Evolutionary conservation across 2,797 vertebrate species (phyloP), one percentile per base, ranked within the genome.

Genomic region (Nannoperca australis): DNA sequence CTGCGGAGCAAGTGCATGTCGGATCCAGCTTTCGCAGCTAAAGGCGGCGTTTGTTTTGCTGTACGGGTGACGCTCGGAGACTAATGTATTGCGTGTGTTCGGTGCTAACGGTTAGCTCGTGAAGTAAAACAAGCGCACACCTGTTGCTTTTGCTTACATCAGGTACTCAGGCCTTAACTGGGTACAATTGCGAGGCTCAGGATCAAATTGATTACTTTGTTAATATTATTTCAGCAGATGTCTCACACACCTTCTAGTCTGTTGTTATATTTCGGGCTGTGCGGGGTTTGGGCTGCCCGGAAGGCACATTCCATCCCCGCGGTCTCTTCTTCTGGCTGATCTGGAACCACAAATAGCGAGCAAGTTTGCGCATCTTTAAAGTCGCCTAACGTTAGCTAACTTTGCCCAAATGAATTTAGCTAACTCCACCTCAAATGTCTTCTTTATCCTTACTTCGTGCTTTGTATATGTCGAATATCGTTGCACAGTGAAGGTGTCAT

Each of bases 1-100:
- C 76, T 55, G 73, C 58, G 83, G 78, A 89, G 83, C 88, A 87
- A 92, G 93, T 93, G 91, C 77, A 62, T 44, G 71, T 78, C 58
- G 42, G 71, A 54, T 51, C 59, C 79, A 63, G 79, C 73, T 38
- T 38, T 12, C 59, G 0, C 59, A 13, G 76, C 81, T 62, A 18
- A 56, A 56, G 20, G 70, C 5, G 38, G 80, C 55, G 90, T 72
- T 93, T 70, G 90, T 89, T 93, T 91, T 84, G 30, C 0, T 0
- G 17, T 0, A 4, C 64, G 3, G 59, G 69, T 1, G 50, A 0
- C n/a, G 8, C 65, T 55, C 0, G 49, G 9, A 12, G 24, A 27
- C 24, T 27, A 27, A 27, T 27, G 24, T 70, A n/a, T 0, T 0
- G 0, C 1, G 2, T 3, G 11, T 5, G 0, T 27, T 38, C 0